Evolutionary conservation across 2,888 invertebrate species (phyloP).

Genomic region (Sinelater perroti): DNA sequence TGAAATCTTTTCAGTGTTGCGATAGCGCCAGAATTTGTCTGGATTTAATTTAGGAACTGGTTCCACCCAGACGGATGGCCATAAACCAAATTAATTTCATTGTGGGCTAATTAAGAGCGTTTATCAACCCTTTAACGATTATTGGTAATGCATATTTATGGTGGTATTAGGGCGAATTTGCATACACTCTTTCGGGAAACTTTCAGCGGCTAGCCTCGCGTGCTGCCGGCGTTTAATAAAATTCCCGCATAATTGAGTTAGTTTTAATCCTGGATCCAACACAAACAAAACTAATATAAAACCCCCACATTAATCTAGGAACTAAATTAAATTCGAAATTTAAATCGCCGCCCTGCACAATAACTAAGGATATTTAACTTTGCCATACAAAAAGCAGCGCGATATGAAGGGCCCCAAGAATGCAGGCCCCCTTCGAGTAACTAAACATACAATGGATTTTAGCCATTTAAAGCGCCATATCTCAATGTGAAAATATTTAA

Average conservation of each 20-base stretch:
- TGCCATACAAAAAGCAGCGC: slow-evolving; percentile 50
- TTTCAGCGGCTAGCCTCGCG: slow-evolving; percentile 22
- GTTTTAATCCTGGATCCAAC: slow-evolving; percentile 38
- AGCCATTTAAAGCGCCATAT: slow-evolving; percentile 53
- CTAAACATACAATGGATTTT: slow-evolving; percentile 52
- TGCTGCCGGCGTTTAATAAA: slow-evolving; percentile 38
- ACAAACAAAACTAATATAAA: slow-evolving; percentile 41
- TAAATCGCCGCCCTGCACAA: slow-evolving; percentile 44
- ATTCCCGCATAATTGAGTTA: slow-evolving; percentile 39
- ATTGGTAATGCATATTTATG: slow-evolving; percentile 52
- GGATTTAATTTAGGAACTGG: slow-evolving; percentile 39
- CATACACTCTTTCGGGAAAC: slow-evolving; percentile 26
- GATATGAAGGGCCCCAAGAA: slow-evolving; percentile 41
- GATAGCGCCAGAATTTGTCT: slow-evolving; percentile 47
- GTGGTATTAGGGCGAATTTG: slow-evolving; percentile 31
- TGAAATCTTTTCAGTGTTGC: slow-evolving; percentile 49
- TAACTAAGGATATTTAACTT: slow-evolving; percentile 47
- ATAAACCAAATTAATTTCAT: slow-evolving; percentile 51
- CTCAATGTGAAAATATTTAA: slow-evolving; percentile 54
- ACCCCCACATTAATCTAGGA: slow-evolving; percentile 36
- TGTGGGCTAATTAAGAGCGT: slow-evolving; percentile 51
- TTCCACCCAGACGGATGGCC: slow-evolving; percentile 40
- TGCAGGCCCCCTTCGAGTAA: slow-evolving; percentile 47
- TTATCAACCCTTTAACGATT: slow-evolving; percentile 52
- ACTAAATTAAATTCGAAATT: slow-evolving; percentile 48